Evolutionary conservation across 2,888 invertebrate species (phyloP), one percentile per base, ranked within the genome.

Genomic region (Cephonodes hylas): DNA sequence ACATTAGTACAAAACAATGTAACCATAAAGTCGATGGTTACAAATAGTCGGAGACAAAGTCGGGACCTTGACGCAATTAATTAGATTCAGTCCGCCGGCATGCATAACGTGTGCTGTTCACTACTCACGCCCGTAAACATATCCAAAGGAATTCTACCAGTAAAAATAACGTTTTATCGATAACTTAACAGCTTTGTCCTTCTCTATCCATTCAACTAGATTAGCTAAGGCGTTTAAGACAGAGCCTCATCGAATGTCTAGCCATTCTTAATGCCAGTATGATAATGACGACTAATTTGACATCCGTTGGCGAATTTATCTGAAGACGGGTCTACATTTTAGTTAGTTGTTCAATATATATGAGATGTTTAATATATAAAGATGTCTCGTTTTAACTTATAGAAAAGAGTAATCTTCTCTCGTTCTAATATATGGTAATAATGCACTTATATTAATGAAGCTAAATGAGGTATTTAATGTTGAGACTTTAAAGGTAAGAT

Each of bases 1-100:
- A 5, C 0, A 66, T 66, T 68, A 42, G 42, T 53, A 68, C 64
- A 64, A 3, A 48, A 48, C 60, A 61, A 46, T 46, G 61, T 61
- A 66, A 59, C 72, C 72, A 80, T 76, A 80, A 75, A 66, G 67
- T 71, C 75, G 74, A 77, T 81, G 78, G 78, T 72, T 80, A 83
- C 83, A 80, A 83, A 84, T 83, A 80, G 80, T 78, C 74, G 69
- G 75, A 84, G 83, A 89, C 87, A 88, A 86, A 84, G 85, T 80
- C 70, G 63, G 64, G 79, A 66, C 90, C 89, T 89, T 90, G 89
- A 65, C 57, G 68, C 79, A 76, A 86, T 83, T 89, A 90, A 90
- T 89, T 83, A 85, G 79, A 89, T 88, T 86, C 89, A 83, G 80
- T 76, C 72, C 77, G 76, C 71, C 76, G 76, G 77, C 77, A 81